Conservation (phyloP, 2,797 vertebrate genomes). For the Halcyon badia region DNA sequence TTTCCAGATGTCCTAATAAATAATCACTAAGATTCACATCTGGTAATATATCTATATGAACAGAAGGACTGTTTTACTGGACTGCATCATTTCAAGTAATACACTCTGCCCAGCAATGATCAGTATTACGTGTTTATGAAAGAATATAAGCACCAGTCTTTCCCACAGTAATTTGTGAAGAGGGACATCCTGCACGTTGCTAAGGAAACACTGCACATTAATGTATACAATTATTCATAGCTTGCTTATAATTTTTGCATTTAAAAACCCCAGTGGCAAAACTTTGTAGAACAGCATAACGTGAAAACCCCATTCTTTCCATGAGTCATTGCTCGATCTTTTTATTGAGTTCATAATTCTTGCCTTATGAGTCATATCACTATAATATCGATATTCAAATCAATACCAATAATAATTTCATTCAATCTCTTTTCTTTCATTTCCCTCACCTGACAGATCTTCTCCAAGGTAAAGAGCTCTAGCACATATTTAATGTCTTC, state of each 20-base stretch:
- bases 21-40: not conserved
- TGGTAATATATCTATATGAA: not conserved
- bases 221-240: not conserved
- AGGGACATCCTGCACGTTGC: not conserved
- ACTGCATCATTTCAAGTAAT: not conserved
- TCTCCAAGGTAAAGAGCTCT: not conserved
- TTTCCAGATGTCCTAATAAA: not conserved
- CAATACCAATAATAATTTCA: not conserved
- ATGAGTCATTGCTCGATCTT: not conserved
- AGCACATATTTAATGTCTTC: accelerated
- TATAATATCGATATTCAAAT: not conserved
- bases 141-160: not conserved
- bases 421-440: not conserved
- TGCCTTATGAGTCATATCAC: not conserved
- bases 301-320: accelerated
- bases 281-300: not conserved
- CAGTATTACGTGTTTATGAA: not conserved
- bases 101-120: not conserved
- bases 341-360: not conserved
- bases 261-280: not conserved
- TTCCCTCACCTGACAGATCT: not conserved
- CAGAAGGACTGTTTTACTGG: not conserved
- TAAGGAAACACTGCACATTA: not conserved
- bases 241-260: not conserved
- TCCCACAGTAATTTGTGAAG: not conserved